Base-by-base conservation (phyloP, 37 sponge, comb jelly and placozoan genomes). In the Halichondria panicea region DNA sequence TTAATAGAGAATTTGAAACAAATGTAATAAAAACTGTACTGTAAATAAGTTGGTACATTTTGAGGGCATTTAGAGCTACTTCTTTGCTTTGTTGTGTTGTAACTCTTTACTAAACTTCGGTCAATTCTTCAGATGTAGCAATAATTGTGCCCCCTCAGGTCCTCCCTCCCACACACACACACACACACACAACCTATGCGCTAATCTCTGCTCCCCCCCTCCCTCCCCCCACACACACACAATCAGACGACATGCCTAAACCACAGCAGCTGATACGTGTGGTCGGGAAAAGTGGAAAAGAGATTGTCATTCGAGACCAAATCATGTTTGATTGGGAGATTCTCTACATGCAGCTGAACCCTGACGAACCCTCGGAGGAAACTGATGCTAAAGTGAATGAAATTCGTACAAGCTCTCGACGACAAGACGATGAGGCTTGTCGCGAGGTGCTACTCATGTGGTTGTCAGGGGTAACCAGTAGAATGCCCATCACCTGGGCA, bases 201-300 rank as follows among this genome's bases (percentile, higher is more conserved):
- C 25, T 58, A 27, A n/a, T 11, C 15, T 24, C 7, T 8, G 60
- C 19, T 21, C n/a, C n/a, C n/a, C n/a, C n/a, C n/a, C n/a, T n/a
- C n/a, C n/a, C n/a, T n/a, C n/a, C n/a, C n/a, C n/a, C n/a, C n/a
- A n/a, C 60, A 58, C 25, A 25, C 25, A 58, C n/a, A 58, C 60
- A 58, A 21, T n/a, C 19, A 68, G 69, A 68, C 44, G 69, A 68
- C n/a, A 68, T 7, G 25, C 69, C 69, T 5, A 68, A 68, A 28
- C 45, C 69, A 4, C 5, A 43, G 21, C 45, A 68, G 42, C 39
- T 68, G 4, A 68, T 68, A 25, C 22, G 48, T 43, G n/a, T 68
- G 30, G 42, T n/a, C 8, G 69, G 69, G 3, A 38, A 68, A 43
- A 31, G 25, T 4, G 69, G 69, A 3, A 21, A 68, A 68, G 48